Base-by-base conservation (phyloP, 2,888 invertebrate species). In the Rosalia funebris region DNA sequence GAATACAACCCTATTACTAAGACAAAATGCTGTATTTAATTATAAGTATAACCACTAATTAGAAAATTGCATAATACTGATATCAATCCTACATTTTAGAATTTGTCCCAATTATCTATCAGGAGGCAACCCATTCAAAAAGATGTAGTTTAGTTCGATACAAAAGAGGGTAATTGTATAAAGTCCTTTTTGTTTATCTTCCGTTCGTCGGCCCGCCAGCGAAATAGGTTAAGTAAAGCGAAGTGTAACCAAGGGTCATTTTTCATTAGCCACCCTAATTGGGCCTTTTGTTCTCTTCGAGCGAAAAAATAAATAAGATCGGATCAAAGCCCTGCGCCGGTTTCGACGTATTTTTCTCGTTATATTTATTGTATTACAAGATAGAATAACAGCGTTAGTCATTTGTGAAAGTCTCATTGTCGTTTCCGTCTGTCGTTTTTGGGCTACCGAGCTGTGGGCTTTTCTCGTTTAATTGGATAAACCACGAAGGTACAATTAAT, bases 201-300 rank as follows among this genome's bases (percentile, higher is more conserved):
- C 39, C 50, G 16, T 19, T 19, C 20, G n/a, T 15, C 20, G 25
- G 37, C 25, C 39, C 17, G 5, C 14, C 10, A 25, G 19, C 17
- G 12, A 50, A 50, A 12, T 50, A 50, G 50, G 39, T 50, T 50
- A 50, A 50, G 50, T 39, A 39, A 50, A 39, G 10, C 39, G 37
- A 20, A 50, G 39, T 48, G 50, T 25, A 39, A 20, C 25, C 20
- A 25, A 25, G 39, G 50, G 39, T 50, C 50, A 20, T 50, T 50
- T 50, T 50, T 50, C 50, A 50, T 39, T 50, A 25, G 39, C 50
- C 25, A 12, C 19, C 19, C 36, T 48, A 48, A 48, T 48, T 48
- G 36, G 34, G 15, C 36, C 48, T 48, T 48, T 48, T 48, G 48
- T 48, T 48, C 48, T 34, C 25, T 5, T 5, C 7, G 34, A 7